Percentiles rank a stretch among this genome's conserved stretches.
Conservation (phyloP, 2,888 invertebrate species). For the Muscina levida region DNA sequence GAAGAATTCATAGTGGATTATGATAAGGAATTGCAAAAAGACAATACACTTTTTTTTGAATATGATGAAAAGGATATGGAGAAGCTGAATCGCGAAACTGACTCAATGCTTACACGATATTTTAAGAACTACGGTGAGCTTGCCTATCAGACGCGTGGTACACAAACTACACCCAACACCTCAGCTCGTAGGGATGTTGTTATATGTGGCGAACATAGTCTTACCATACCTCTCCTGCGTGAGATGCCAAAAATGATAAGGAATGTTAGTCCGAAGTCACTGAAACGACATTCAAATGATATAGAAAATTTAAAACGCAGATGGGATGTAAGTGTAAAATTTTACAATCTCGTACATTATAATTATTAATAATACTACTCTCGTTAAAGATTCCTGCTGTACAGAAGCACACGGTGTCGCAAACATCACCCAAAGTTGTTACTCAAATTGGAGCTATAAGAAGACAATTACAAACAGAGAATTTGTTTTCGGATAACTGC, state of each 20-base stretch:
- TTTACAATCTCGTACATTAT: neutral
- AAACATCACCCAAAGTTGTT: constrained; percentile 81
- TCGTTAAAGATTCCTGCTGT: constrained; percentile 82
- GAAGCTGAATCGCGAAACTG: constrained; percentile 73
- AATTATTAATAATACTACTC: neutral
- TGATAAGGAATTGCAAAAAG: constrained; percentile 61
- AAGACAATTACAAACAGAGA: constrained; percentile 85
- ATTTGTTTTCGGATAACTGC: constrained; percentile 81
- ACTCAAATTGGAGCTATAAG: constrained; percentile 86
- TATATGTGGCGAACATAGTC: constrained; percentile 77
- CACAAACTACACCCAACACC: constrained; percentile 75
- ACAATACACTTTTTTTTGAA: constrained; percentile 50
- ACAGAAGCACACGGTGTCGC: constrained; percentile 79
- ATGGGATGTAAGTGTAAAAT: constrained; percentile 80
- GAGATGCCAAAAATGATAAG: constrained; percentile 81
- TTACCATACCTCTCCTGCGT: constrained; percentile 84
- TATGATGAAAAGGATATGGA: constrained; percentile 72
- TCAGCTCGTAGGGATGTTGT: constrained; percentile 74
- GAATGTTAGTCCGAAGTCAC: constrained; percentile 66
- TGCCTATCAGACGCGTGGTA: constrained; percentile 69
- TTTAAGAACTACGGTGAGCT: constrained; percentile 78
- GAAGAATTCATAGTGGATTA: constrained; percentile 13
- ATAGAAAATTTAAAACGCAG: constrained; percentile 80
- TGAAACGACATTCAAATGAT: constrained; percentile 49
- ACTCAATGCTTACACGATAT: constrained; percentile 75